These are phyloP conservation scores for Agonopterix heracliana DNA, from an alignment of 2,888 invertebrate species.

Conservation along the genomic window DNA sequence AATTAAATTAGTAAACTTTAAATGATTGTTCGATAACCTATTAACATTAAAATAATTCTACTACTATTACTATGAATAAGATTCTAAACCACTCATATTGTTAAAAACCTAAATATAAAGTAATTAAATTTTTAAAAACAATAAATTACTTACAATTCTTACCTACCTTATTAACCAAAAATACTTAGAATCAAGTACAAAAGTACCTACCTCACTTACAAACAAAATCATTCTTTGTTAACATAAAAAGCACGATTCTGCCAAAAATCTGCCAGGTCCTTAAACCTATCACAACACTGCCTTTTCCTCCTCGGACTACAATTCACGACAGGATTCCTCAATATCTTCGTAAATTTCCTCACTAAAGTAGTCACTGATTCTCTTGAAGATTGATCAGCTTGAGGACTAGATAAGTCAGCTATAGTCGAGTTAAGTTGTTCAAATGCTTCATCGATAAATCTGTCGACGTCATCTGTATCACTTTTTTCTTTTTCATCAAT, in stretches of 20 bases:
- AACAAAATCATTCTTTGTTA: slow-evolving; percentile 4
- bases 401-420: slow-evolving; percentile 24
- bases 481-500: slow-evolving; percentile 24
- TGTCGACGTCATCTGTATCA: slow-evolving; percentile 43
- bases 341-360: slow-evolving; percentile 46
- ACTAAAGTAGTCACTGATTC: slow-evolving; percentile 59
- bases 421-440: slow-evolving; percentile 44
- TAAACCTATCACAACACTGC: slow-evolving; percentile 49
- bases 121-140: background rate
- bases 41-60: background rate
- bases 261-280: slow-evolving; percentile 60
- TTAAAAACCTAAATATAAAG: too few relatives aligned
- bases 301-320: slow-evolving; percentile 43
- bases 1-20: too few relatives aligned
- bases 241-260: slow-evolving; percentile 21
- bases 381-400: slow-evolving; percentile 29
- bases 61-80: background rate
- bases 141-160: background rate
- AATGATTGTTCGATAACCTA: background rate
- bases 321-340: slow-evolving; percentile 39
- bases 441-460: slow-evolving; percentile 60
- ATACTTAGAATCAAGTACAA: background rate
- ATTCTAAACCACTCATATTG: background rate
- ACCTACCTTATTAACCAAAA: background rate
- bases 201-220: slow-evolving; percentile 9